A percentile compares a stretch with the other conserved stretches of the same genome.
phyloP scores from a whole-genome alignment of 2,888 invertebrate species.

The Brachyptera putata region DNA sequence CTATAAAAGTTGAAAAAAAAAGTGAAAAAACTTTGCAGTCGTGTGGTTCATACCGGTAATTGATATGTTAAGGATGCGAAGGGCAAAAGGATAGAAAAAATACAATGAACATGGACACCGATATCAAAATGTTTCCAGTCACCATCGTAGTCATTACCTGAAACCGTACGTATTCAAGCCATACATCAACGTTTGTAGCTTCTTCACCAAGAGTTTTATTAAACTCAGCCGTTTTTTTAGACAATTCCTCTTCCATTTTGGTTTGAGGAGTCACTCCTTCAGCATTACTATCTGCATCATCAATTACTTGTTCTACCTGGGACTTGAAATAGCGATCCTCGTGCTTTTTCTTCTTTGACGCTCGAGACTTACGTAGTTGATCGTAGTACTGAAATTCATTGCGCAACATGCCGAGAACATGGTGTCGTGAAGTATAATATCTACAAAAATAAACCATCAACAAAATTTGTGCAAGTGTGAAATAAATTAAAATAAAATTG shows the following conservation, averaged over 20 bases:
- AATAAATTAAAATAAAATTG: too few relatives aligned
- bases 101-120: too few relatives aligned
- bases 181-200: constrained; percentile 52
- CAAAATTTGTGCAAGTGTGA: too few relatives aligned
- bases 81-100: too few relatives aligned
- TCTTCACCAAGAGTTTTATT: constrained; percentile 51
- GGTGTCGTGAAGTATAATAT: too few relatives aligned
- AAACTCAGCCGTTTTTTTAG: constrained; percentile 49
- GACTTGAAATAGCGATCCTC: constrained; percentile 19
- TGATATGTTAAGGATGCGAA: too few relatives aligned
- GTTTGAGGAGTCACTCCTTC: constrained; percentile 5
- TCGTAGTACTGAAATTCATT: neutral
- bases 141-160: too few relatives aligned
- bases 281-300: neutral
- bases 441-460: too few relatives aligned
- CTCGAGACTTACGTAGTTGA: constrained; percentile 20
- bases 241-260: constrained; percentile 47
- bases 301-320: neutral
- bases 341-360: neutral
- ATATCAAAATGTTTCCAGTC: too few relatives aligned
- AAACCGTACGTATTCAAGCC: constrained; percentile 58
- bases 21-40: too few relatives aligned
- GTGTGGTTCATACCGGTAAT: too few relatives aligned
- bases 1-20: too few relatives aligned
- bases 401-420: constrained; percentile 34